Evolutionary conservation across 2,797 vertebrate genomes (phyloP), one percentile per base, ranked within the genome.

Genomic region (Botia kubotai): DNA sequence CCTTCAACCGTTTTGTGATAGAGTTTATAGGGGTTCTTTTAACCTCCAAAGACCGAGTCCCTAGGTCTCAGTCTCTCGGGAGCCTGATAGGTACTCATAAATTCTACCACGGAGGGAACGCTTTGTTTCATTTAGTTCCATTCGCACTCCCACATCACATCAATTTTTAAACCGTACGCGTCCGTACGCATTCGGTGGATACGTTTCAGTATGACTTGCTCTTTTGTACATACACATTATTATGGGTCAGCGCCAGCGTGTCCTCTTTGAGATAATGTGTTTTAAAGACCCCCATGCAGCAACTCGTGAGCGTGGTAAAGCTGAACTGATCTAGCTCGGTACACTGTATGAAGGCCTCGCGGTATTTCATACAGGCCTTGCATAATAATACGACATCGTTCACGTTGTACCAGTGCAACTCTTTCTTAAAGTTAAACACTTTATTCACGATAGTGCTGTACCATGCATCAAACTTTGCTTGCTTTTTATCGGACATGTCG

Each of bases 361-460:
- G 23, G 23, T 26, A 26, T 26, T 26, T 26, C 23, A 26, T 26
- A 26, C 23, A 26, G 23, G 23, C 23, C 23, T 26, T 26, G 23
- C 23, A 26, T 26, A 26, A 26, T 26, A 26, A 26, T 26, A 26
- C 23, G 2, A 26, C 23, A 2, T 1, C 2, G 23, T 26, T 26
- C 23, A 26, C 23, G 23, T 2, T 2, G 2, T 26, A 26, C 23
- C 23, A 26, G 23, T 26, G 23, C 23, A 26, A 2, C 23, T 1
- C 23, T 26, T 26, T 26, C 23, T 26, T 26, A 26, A 26, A 26
- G 23, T 26, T 2, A 26, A 26, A 26, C 23, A 26, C 0, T 1
- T 43, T 8, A 1, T 16, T 17, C 0, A 12, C 1, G 0, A 46
- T n/a, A 0, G 33, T 39, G 12, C 0, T 4, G 4, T 43, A 60